Percentiles rank a stretch among this genome's conserved stretches.
Conservation (phyloP, 1,140 invertebrate genomes). For the Tenebrio molitor region DNA sequence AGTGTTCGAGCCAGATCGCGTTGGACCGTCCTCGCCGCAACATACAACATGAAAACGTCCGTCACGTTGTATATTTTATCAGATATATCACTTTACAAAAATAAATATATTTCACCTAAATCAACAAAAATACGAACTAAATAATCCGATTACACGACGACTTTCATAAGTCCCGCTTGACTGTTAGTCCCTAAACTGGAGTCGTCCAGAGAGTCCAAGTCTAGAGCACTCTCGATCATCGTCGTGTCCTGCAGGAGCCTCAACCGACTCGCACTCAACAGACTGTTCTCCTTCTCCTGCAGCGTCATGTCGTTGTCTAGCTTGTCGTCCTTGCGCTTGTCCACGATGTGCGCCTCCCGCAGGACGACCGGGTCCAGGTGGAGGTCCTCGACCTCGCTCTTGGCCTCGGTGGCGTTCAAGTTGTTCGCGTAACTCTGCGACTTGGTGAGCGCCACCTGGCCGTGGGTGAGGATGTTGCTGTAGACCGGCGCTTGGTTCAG, state of each 20-base stretch:
- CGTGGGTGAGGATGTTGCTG: conserved; percentile 57
- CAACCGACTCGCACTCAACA: conserved; percentile 74
- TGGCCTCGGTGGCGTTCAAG: conserved; percentile 51
- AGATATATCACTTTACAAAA: conserved; percentile 32
- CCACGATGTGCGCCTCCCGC: conserved; percentile 55
- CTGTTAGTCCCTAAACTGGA: conserved; percentile 67
- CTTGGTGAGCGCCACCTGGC: conserved; percentile 55
- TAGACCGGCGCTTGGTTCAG: conserved; percentile 64
- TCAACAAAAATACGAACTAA: conserved; percentile 13
- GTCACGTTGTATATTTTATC: conserved; percentile 17
- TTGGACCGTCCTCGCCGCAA: too few species aligned
- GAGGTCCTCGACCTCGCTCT: conserved; percentile 58
- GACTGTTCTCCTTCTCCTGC: conserved; percentile 64
- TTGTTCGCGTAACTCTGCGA: conserved; percentile 62
- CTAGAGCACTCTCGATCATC: conserved; percentile 88
- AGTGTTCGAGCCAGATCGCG: too few species aligned
- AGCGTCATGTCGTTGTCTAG: conserved; percentile 64
- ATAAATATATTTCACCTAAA: conserved; percentile 32
- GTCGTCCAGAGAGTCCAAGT: conserved; percentile 85
- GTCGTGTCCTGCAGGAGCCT: conserved; percentile 84
- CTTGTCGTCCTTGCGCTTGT: conserved; percentile 51
- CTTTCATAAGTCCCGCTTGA: conserved; percentile 64
- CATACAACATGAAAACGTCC: conserved; percentile 13
- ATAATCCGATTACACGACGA: conserved; percentile 56
- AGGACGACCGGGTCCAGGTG: conserved; percentile 63